phyloP scores from a whole-genome alignment of 2,797 vertebrate genomes.

The Gymnodraco acuticeps region DNA sequence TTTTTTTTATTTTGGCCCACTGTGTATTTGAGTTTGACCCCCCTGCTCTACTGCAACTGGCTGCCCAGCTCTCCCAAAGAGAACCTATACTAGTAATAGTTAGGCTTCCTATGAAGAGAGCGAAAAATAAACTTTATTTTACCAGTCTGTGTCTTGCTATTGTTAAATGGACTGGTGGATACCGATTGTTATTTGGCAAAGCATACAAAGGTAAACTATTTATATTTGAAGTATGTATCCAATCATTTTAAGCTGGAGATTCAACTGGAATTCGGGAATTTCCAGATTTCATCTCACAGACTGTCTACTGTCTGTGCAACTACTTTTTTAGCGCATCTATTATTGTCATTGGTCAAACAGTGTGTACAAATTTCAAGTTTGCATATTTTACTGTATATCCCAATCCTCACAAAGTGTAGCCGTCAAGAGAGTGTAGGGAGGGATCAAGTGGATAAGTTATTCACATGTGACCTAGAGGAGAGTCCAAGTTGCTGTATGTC shows the following conservation, averaged over 20 bases:
- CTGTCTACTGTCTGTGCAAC: neutral
- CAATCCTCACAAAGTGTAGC: slow-evolving; percentile 39
- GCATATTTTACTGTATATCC: slow-evolving; percentile 27
- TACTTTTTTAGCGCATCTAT: slow-evolving; percentile 9
- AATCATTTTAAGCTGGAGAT: neutral
- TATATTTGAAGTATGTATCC: neutral
- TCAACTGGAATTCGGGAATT: neutral
- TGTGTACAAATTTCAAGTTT: slow-evolving; percentile 41
- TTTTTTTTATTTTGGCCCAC: too few relatives aligned
- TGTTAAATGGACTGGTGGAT: neutral
- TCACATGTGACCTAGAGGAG: slow-evolving; percentile 29
- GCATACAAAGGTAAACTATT: neutral
- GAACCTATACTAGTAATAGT: neutral
- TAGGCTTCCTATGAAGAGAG: neutral
- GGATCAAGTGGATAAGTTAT: slow-evolving; percentile 19
- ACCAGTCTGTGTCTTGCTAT: neutral
- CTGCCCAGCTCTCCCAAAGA: neutral
- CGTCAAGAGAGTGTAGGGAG: slow-evolving; percentile 50
- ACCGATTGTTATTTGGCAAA: neutral
- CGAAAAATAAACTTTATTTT: neutral
- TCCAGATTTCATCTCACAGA: neutral
- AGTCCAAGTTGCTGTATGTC: slow-evolving; percentile 23
- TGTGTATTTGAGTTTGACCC: too few relatives aligned
- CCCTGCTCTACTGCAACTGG: slow-evolving; percentile 1
- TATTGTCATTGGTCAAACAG: slow-evolving; percentile 39